These are phyloP conservation scores for Pandemis heparana DNA, from an alignment of 2,888 invertebrate genomes.

Conservation along the genomic window DNA sequence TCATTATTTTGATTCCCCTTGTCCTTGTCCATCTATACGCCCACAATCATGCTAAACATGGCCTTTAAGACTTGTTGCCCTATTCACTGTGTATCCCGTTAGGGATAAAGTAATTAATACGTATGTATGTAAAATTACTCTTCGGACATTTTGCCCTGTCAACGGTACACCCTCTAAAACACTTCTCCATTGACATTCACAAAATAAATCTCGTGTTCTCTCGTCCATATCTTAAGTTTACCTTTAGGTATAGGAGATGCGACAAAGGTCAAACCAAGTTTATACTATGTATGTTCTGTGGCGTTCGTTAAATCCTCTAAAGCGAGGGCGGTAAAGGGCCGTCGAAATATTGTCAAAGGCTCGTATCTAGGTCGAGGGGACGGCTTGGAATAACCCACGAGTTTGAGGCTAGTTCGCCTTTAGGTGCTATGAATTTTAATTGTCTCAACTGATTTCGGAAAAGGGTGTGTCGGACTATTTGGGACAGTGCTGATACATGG, in stretches of 20 bases:
- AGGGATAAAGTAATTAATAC: too few species aligned
- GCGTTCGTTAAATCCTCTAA: neutral
- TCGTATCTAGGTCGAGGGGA: conserved; percentile 66
- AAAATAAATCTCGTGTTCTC: neutral
- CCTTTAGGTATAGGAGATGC: neutral
- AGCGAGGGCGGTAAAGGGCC: conserved; percentile 54
- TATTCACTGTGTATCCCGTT: too few species aligned
- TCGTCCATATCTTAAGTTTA: neutral
- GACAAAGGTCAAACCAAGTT: conserved; percentile 23
- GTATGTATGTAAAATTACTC: too few species aligned
- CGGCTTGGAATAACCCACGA: conserved; percentile 22
- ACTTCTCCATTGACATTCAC: neutral
- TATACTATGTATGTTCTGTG: neutral
- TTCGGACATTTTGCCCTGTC: neutral
- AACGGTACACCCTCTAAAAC: neutral
- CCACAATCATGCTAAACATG: too few species aligned
- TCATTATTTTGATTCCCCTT: too few species aligned
- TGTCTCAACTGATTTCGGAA: neutral
- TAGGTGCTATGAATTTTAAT: conserved; percentile 5
- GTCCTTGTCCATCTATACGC: too few species aligned
- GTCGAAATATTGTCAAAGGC: conserved; percentile 59
- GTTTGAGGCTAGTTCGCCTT: neutral
- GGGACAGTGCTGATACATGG: neutral
- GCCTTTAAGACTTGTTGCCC: too few species aligned
- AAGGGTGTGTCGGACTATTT: neutral